Evolutionary conservation across 2,113 vertebrate genomes (phyloP).

Genomic region (Corythornis madagascariensis): DNA sequence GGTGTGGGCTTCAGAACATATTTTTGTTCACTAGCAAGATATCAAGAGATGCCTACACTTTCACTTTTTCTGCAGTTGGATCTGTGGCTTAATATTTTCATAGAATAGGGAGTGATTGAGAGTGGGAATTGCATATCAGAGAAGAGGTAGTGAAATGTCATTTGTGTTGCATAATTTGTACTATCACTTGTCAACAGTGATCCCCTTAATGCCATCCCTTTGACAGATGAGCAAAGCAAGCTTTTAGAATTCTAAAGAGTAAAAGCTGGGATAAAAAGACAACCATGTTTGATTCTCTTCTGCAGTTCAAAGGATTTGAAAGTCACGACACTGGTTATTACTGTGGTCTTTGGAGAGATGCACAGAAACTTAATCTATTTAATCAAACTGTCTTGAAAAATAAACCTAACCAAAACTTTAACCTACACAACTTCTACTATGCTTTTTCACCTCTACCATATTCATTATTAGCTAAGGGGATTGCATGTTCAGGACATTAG

Average conservation of each 20-base stretch:
- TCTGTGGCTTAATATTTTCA: slow-evolving; percentile 63
- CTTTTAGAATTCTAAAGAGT: slow-evolving; percentile 75
- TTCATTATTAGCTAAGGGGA: slow-evolving; percentile 27
- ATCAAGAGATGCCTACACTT: slow-evolving; percentile 12
- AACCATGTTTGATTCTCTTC: slow-evolving; percentile 74
- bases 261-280: slow-evolving; percentile 76
- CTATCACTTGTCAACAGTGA: slow-evolving; percentile 81
- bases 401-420: slow-evolving; percentile 75
- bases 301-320: slow-evolving; percentile 77
- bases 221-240: slow-evolving; percentile 75
- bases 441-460: background rate
- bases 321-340: slow-evolving; percentile 80
- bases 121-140: slow-evolving; percentile 77
- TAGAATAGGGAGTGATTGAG: slow-evolving; percentile 71
- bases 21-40: slow-evolving; percentile 42
- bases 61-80: slow-evolving; percentile 34
- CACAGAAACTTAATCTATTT: slow-evolving; percentile 75
- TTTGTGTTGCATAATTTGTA: slow-evolving; percentile 82
- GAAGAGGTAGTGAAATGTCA: slow-evolving; percentile 76
- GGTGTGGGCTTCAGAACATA: slow-evolving; percentile 36
- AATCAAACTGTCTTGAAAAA: slow-evolving; percentile 76
- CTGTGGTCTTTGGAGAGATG: slow-evolving; percentile 72
- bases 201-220: slow-evolving; percentile 77
- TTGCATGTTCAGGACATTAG: background rate
- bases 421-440: slow-evolving; percentile 47